Percentiles rank a stretch among this genome's conserved stretches.
phyloP scores from a whole-genome alignment of 2,113 vertebrate species.

The Nannobrachium achirus region DNA sequence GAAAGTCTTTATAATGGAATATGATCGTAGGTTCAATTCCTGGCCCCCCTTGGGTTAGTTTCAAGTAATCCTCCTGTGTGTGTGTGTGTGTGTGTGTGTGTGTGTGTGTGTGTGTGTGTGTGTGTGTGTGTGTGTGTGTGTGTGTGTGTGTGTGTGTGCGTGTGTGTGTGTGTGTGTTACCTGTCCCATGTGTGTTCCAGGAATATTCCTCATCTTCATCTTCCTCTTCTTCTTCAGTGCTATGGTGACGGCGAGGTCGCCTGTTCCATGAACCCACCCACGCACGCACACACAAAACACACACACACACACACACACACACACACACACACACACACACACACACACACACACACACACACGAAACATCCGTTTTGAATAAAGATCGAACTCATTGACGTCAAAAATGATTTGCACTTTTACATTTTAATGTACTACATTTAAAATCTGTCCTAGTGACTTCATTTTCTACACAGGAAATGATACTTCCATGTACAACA shows the following conservation, averaged over 20 bases:
- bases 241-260: slow-evolving; percentile 45
- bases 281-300: slow-evolving; percentile 11
- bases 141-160: not conserved
- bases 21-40: no score
- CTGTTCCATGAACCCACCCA: slow-evolving; percentile 48
- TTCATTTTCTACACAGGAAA: no score
- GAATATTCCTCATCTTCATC: slow-evolving; percentile 27
- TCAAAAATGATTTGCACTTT: no score
- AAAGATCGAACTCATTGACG: no score
- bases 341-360: slow-evolving; percentile 40
- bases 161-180: slow-evolving; percentile 34
- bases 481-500: no score
- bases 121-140: slow-evolving; percentile 1
- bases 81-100: not conserved
- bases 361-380: no score
- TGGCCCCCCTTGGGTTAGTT: not conserved
- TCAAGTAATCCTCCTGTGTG: not conserved
- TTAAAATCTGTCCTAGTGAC: no score
- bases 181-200: slow-evolving; percentile 55
- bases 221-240: slow-evolving; percentile 59
- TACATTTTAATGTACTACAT: no score
- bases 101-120: slow-evolving; percentile 1
- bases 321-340: slow-evolving; percentile 3
- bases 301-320: not conserved
- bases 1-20: no score